These are phyloP conservation scores for Oreochromis grahami DNA, from an alignment of 2,797 vertebrate genomes.

Conservation along the genomic window DNA sequence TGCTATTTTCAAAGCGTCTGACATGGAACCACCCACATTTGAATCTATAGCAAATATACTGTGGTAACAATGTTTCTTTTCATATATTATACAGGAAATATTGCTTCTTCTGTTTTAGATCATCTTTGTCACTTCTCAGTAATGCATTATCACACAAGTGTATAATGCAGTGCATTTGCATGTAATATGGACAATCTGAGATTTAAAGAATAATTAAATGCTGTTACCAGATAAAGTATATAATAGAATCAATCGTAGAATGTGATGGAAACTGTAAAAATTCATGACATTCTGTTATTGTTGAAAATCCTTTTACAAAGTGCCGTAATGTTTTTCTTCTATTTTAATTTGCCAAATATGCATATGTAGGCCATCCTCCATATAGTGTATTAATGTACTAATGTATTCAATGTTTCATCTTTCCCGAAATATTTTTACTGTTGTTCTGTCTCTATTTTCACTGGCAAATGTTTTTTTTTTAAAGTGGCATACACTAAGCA, in stretches of 20 bases:
- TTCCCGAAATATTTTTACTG: background rate
- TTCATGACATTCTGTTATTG: background rate
- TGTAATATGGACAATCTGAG: background rate
- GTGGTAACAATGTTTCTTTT: background rate
- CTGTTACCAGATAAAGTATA: background rate
- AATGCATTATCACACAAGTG: background rate
- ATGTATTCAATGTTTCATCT: background rate
- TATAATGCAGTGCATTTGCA: background rate
- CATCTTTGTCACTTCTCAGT: background rate
- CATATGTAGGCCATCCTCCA: background rate
- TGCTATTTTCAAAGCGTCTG: constrained; percentile 40
- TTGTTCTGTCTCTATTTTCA: constrained; percentile 3
- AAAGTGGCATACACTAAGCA: background rate
- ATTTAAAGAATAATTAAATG: background rate
- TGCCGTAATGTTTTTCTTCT: background rate
- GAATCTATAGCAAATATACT: background rate
- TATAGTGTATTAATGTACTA: background rate
- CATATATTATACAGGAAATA: background rate
- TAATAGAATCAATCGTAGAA: background rate
- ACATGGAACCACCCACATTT: constrained; percentile 8
- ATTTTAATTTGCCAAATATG: fast-evolving
- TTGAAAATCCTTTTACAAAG: background rate
- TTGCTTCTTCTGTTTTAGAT: background rate
- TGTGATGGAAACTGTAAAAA: background rate
- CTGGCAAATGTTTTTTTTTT: background rate